Evolutionary conservation across 30 jellyfish, hydroid and myxozoan species (phyloP).

Genomic region (Hydra vulgaris): DNA sequence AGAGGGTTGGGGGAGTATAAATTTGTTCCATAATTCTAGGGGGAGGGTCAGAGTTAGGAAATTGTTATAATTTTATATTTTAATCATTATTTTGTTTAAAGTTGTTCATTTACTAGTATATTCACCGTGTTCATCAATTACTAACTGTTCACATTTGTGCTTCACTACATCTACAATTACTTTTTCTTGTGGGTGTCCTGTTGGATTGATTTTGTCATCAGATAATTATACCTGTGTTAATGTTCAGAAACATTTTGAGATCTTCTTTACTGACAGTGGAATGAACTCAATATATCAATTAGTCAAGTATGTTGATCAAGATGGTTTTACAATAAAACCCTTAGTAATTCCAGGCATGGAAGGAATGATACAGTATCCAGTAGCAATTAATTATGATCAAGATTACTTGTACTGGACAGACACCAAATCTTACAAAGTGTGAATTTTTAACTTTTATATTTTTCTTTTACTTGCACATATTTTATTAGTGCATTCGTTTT

Average conservation of each 20-base stretch:
- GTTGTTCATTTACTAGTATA: background rate
- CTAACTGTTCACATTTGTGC: slow-evolving; percentile 65
- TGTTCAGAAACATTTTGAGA: slow-evolving; percentile 6
- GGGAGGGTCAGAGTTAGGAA: no score
- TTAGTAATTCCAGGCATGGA: background rate
- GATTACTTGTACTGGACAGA: slow-evolving; percentile 22
- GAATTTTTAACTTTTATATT: background rate
- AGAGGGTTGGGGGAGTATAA: no score
- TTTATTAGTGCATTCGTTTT: background rate
- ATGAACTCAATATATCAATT: slow-evolving; percentile 17
- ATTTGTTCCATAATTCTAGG: no score
- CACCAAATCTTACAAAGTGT: background rate
- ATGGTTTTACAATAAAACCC: slow-evolving; percentile 18
- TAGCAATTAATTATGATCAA: slow-evolving; percentile 21
- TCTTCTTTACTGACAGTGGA: slow-evolving; percentile 36
- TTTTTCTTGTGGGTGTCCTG: slow-evolving; percentile 61
- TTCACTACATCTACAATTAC: slow-evolving; percentile 10
- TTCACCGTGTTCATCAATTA: slow-evolving; percentile 42
- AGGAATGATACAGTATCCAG: slow-evolving; percentile 1
- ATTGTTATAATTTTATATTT: no score
- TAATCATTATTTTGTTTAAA: background rate
- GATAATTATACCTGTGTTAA: slow-evolving; percentile 4
- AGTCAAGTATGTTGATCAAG: slow-evolving; percentile 19
- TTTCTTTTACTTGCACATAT: background rate
- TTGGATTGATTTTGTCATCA: slow-evolving; percentile 28